Conservation (phyloP, 2,888 invertebrate genomes). For the Caenorhabditis becei region DNA sequence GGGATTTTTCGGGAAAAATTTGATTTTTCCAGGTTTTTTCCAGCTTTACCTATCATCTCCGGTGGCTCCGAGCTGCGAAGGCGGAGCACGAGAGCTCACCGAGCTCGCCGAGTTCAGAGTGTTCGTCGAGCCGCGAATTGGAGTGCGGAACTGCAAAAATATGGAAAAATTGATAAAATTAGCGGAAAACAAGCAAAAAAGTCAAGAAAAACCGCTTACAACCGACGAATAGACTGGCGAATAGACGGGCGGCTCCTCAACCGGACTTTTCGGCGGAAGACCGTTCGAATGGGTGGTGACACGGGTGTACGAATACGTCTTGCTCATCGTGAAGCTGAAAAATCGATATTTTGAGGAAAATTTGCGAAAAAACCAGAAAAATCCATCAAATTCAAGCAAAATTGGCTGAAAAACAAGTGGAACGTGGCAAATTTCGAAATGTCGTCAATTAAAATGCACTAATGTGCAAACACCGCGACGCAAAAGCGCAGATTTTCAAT, state of each 20-base stretch:
- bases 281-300: constrained; percentile 50
- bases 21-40: too few species aligned
- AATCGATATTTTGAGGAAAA: too few species aligned
- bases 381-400: too few species aligned
- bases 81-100: background rate
- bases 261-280: constrained; percentile 38
- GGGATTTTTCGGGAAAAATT: too few species aligned
- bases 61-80: too few species aligned
- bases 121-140: constrained; percentile 38
- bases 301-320: constrained; percentile 54
- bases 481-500: background rate
- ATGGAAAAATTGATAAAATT: too few species aligned
- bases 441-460: background rate
- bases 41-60: constrained; percentile 43
- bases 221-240: constrained; percentile 57
- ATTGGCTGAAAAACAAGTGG: background rate
- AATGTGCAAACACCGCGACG: constrained; percentile 25
- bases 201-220: constrained; percentile 10
- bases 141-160: constrained; percentile 55
- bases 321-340: too few species aligned
- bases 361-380: too few species aligned
- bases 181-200: background rate
- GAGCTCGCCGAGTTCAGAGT: constrained; percentile 39
- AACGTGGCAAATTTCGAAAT: background rate
- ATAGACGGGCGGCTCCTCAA: constrained; percentile 48